Base-by-base conservation (phyloP, 2,888 invertebrate species). In the Pseudanteris insignis region DNA sequence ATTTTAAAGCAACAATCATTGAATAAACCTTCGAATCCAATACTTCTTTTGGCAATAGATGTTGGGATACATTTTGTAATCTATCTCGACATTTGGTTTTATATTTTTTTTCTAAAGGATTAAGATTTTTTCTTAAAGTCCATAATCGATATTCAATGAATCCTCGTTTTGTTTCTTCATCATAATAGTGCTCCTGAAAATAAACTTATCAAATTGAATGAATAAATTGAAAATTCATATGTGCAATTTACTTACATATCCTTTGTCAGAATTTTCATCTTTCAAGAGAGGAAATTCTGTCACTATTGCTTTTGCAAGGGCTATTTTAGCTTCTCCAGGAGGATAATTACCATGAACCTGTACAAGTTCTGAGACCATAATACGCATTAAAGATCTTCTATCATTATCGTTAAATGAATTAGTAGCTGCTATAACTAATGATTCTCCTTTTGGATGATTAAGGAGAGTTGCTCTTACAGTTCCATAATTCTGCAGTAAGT, bases 141-240 rank as follows among this genome's bases (percentile, higher is more conserved):
- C 48, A 48, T 4, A 57, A 41, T 1, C 48, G 32, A 10, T 41
- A 57, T 34, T 48, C 48, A 34, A 57, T 48, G 18, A 48, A 48
- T 18, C 48, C 57, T 28, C 12, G 34, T n/a, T 54, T 44, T 8
- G 18, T 36, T 2, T n/a, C 1, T 7, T 28, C 21, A 24, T 54
- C 54, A 13, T 46, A 46, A 38, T 54, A 54, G 29, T 54, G 46
- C 29, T 54, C 46, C 46, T 54, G 15, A 30, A 30, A 37, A 37
- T 37, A 24, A 18, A 4, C 6, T 18, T 18, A 18, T 34, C 18
- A n/a, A 21, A 7, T 21, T n/a, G 4, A 26, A 26, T 26, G 9
- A 26, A 43, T 14, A 21, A 15, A 18, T 18, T 18, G 6, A 18
- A 18, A 18, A 18, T n/a, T n/a, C n/a, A n/a, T n/a, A 18, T 18